Percentiles rank a stretch among this genome's conserved stretches.
Conservation (phyloP, 2,797 vertebrate genomes). For the Microchirus variegatus region DNA sequence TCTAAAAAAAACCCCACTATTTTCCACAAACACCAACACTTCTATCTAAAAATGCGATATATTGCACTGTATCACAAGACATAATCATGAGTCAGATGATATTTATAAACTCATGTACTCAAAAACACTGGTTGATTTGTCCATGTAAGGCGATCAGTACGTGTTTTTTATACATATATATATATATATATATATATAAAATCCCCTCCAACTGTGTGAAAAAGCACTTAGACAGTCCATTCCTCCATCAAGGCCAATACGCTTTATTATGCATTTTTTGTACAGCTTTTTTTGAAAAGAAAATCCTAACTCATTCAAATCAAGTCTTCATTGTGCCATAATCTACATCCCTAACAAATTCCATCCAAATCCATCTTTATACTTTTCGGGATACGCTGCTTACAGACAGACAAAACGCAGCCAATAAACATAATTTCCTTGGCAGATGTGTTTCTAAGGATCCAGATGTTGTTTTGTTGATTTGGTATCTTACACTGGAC, state of each 20-base stretch:
- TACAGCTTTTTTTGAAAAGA: too few species aligned
- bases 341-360: too few species aligned
- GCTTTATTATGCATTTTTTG: too few species aligned
- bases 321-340: too few species aligned
- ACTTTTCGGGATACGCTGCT: too few species aligned
- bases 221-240: too few species aligned
- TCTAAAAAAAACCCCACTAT: neutral
- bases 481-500: neutral
- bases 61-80: neutral
- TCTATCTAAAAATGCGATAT: neutral
- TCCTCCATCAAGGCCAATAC: too few species aligned
- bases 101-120: neutral
- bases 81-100: neutral
- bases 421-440: neutral
- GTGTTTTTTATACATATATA: constrained; percentile 23
- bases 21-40: neutral
- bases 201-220: neutral
- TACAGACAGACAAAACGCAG: neutral
- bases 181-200: constrained; percentile 40
- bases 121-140: neutral
- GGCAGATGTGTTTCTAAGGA: neutral
- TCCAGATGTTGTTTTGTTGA: neutral
- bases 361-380: too few species aligned
- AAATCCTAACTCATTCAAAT: too few species aligned
- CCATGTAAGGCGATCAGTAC: constrained; percentile 22